Evolutionary conservation across 35 echinoderm and acorn worm species (phyloP).

Genomic region (Apostichopus japonicus): DNA sequence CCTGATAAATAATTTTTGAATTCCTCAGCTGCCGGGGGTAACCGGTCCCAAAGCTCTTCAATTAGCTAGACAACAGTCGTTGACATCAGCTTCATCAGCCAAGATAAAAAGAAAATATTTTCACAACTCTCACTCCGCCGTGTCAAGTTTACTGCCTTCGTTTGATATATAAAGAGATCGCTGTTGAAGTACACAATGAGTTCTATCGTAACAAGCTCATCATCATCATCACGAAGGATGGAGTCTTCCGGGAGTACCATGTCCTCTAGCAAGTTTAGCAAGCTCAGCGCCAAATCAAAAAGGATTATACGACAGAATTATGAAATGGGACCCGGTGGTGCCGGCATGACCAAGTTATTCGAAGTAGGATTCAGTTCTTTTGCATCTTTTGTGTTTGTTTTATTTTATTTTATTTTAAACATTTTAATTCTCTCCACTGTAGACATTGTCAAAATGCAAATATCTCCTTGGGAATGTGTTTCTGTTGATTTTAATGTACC

Average conservation of each 20-base stretch:
- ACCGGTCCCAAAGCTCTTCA: constrained; percentile 46
- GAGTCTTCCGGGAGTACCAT: constrained; percentile 20
- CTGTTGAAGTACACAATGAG: constrained; percentile 8
- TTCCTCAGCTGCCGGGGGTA: constrained; percentile 41
- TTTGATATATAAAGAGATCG: constrained; percentile 39
- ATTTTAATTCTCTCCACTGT: background rate
- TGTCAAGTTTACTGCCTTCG: background rate
- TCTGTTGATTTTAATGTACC: no score
- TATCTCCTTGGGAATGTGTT: no score
- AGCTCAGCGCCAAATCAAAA: constrained; percentile 93
- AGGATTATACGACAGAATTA: constrained; percentile 91
- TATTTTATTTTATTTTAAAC: background rate
- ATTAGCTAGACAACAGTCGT: constrained; percentile 39
- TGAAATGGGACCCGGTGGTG: constrained; percentile 87
- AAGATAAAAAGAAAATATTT: constrained; percentile 44
- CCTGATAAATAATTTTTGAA: constrained; percentile 33
- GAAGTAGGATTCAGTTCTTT: constrained; percentile 81
- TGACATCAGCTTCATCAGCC: constrained; percentile 21
- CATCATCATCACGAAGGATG: constrained; percentile 42
- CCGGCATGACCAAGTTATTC: constrained; percentile 84
- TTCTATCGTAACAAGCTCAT: constrained; percentile 16
- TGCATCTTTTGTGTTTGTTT: constrained; percentile 10
- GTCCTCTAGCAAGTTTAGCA: constrained; percentile 68
- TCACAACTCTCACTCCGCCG: background rate
- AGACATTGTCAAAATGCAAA: background rate